Conservation (phyloP, 2,797 vertebrate species). For the Cyclura pinguis region DNA sequence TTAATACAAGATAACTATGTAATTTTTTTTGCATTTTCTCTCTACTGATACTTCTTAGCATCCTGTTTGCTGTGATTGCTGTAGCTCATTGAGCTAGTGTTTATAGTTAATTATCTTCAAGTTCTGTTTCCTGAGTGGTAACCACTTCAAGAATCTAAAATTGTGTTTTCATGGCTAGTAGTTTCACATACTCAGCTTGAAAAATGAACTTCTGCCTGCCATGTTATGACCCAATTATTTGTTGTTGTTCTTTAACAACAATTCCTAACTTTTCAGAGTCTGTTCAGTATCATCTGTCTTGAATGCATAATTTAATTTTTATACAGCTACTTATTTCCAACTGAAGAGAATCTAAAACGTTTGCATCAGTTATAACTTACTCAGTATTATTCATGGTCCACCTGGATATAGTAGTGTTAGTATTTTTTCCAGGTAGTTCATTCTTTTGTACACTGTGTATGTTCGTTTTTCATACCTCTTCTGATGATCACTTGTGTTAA, state of each 20-base stretch:
- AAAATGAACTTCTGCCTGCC: neutral
- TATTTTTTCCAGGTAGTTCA: neutral
- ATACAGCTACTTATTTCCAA: neutral
- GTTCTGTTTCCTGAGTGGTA: slow-evolving; percentile 16
- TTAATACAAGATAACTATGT: neutral
- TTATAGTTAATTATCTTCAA: slow-evolving; percentile 7
- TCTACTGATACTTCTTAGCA: neutral
- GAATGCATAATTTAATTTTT: neutral
- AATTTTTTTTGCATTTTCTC: neutral
- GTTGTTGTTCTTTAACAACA: neutral
- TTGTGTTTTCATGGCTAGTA: neutral
- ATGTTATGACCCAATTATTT: neutral
- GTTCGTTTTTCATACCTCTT: neutral
- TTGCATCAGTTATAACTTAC: neutral
- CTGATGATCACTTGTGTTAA: neutral
- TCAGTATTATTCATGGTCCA: neutral
- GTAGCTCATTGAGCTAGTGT: neutral
- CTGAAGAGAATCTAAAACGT: neutral
- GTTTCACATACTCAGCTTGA: neutral
- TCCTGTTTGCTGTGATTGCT: neutral
- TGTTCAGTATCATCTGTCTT: neutral
- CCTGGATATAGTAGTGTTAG: neutral
- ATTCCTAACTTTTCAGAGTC: neutral
- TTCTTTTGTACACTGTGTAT: neutral
- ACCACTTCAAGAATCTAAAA: slow-evolving; percentile 4